Conservation (phyloP, 1,140 invertebrate genomes). For the Tetramorium alpestre region DNA sequence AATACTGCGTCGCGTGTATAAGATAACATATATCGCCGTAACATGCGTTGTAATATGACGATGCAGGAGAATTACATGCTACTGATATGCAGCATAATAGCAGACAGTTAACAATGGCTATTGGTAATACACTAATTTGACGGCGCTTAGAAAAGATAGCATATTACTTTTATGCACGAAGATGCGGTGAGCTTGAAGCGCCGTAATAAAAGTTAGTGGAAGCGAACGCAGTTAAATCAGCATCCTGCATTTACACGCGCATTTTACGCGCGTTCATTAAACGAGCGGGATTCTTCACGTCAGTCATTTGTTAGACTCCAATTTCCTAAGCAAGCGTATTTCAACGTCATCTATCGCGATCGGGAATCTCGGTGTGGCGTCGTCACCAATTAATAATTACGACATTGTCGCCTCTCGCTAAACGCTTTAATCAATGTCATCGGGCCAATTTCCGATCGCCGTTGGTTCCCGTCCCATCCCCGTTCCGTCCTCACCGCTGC, state of each 20-base stretch:
- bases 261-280: not conserved
- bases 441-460: slow-evolving; percentile 86
- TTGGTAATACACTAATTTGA: not conserved
- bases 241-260: not conserved
- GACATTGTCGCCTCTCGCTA: slow-evolving; percentile 81
- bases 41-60: not conserved
- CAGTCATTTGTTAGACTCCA: slow-evolving; percentile 4
- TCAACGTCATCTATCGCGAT: slow-evolving; percentile 55
- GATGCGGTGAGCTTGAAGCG: not conserved
- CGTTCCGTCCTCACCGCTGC: slow-evolving; percentile 59
- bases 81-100: not conserved
- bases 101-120: not conserved
- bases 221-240: not conserved
- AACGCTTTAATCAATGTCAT: slow-evolving; percentile 86
- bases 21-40: not conserved
- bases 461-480: slow-evolving; percentile 79
- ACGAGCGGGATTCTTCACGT: slow-evolving; percentile 24
- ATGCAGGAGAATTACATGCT: not conserved
- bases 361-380: slow-evolving; percentile 79
- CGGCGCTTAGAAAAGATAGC: not conserved
- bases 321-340: slow-evolving; percentile 52
- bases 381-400: slow-evolving; percentile 85
- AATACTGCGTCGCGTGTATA: not conserved
- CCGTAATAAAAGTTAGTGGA: not conserved
- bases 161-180: not conserved